Base-by-base conservation (phyloP, 2,113 vertebrate species). In the Acrocephalus kingi region DNA sequence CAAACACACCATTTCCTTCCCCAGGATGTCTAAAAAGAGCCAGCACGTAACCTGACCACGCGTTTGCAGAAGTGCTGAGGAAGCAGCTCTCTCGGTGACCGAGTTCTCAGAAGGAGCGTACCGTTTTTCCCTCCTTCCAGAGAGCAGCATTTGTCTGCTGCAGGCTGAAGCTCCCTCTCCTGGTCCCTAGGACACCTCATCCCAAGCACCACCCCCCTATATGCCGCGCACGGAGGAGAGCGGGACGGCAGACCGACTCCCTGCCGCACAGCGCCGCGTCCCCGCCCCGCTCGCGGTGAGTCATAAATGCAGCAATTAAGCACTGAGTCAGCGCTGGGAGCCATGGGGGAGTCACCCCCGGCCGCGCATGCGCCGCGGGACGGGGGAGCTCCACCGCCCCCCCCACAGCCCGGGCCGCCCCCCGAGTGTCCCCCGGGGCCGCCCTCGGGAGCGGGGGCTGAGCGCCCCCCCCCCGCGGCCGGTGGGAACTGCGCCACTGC, bases 221-320 rank as follows among this genome's bases (percentile, higher is more conserved):
- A 56, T 0, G 51, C 67, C 30, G 46, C 0, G 31, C 59, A 52
- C 8, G 6, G 52, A 41, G 15, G 1, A 39, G 51, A 49, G 59
- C 56, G 82, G 81, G 67, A 79, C 75, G 66, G 67, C 79, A 72
- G 61, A 3, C 3, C 59, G 52, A 23, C 75, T 66, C 56, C 12
- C 11, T 13, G 59, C 84, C 81, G 91, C 77, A 84, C 89, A 93
- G 87, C 64, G 7, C 58, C 9, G 30, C 88, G 51, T 90, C 93
- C 72, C 96, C 95, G 76, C 96, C 94, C 96, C 79, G 7, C 66
- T 64, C 45, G 25, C 74, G 88, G 94, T 98, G 98, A 98, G 93
- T 98, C 98, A 98, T 64, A 95, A 97, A 97, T 97, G 98, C 98
- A 97, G 97, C 97, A 92, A 77, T 67, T 51, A 96, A 87, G 67